These are phyloP conservation scores for Pangasius macronema DNA, from an alignment of 2,797 vertebrate species.

Conservation along the genomic window DNA sequence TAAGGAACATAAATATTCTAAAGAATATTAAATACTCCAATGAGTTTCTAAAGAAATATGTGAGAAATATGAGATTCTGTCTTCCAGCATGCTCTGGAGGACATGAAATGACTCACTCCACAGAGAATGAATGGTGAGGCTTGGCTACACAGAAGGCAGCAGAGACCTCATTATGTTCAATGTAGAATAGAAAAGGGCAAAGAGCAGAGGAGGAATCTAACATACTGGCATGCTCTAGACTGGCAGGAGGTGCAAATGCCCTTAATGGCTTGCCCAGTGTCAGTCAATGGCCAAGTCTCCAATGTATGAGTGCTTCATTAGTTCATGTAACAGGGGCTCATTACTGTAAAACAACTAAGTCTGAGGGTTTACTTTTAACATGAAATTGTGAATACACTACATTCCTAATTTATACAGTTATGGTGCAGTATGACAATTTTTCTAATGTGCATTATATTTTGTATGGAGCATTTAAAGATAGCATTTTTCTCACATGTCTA, in stretches of 20 bases:
- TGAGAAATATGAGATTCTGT: background rate
- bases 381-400: background rate
- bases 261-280: slow-evolving; percentile 70
- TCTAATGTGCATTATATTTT: background rate
- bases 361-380: background rate
- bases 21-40: background rate
- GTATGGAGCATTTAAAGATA: background rate
- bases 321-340: slow-evolving; percentile 75
- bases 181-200: slow-evolving; percentile 60
- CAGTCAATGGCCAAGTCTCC: slow-evolving; percentile 60
- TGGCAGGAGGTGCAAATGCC: slow-evolving; percentile 65
- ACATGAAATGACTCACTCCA: slow-evolving; percentile 19
- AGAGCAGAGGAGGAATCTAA: slow-evolving; percentile 61
- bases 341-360: slow-evolving; percentile 62
- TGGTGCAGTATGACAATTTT: background rate
- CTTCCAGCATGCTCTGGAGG: background rate
- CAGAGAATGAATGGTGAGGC: slow-evolving; percentile 31
- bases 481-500: background rate
- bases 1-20: background rate
- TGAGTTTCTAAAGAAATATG: background rate
- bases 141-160: slow-evolving; percentile 33
- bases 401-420: background rate
- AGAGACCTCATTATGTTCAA: slow-evolving; percentile 49
- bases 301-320: slow-evolving; percentile 79
- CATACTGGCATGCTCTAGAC: slow-evolving; percentile 70